These are phyloP conservation scores for Nephrocerus scutellatus DNA, from an alignment of 2,888 invertebrate genomes.

Conservation along the genomic window DNA sequence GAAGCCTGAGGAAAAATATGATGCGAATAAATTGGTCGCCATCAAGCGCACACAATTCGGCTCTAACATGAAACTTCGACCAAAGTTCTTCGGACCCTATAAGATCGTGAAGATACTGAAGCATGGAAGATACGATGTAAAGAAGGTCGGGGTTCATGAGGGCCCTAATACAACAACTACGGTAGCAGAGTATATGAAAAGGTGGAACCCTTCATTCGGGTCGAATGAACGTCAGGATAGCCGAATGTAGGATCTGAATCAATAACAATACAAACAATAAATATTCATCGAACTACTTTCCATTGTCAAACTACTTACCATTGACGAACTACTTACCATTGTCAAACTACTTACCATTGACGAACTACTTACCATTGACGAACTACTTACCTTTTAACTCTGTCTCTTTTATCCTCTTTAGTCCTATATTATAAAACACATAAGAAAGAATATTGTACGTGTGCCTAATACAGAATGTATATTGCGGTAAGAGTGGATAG, in stretches of 20 bases:
- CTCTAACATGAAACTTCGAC: constrained; percentile 8
- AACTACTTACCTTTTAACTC: no score
- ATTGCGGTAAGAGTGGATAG: no score
- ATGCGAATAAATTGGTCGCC: constrained; percentile 11
- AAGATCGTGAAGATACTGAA: not conserved
- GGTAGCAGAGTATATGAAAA: constrained; percentile 13
- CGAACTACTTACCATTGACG: no score
- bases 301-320: no score
- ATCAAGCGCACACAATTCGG: constrained; percentile 17
- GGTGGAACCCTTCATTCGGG: constrained; percentile 13
- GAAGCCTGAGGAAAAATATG: constrained; percentile 1
- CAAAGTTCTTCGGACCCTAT: constrained; percentile 15
- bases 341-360: no score
- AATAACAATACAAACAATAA: no score
- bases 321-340: no score
- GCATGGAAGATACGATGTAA: constrained; percentile 10
- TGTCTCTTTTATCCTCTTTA: no score
- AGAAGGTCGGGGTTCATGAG: constrained; percentile 13
- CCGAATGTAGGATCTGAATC: constrained; percentile 8
- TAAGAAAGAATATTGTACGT: no score
- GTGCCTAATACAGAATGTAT: no score
- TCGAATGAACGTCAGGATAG: constrained; percentile 8
- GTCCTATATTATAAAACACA: no score
- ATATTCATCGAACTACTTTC: no score
- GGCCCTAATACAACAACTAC: constrained; percentile 11